Base-by-base conservation (phyloP, 2,797 vertebrate genomes). In the Macrochelys suwanniensis region DNA sequence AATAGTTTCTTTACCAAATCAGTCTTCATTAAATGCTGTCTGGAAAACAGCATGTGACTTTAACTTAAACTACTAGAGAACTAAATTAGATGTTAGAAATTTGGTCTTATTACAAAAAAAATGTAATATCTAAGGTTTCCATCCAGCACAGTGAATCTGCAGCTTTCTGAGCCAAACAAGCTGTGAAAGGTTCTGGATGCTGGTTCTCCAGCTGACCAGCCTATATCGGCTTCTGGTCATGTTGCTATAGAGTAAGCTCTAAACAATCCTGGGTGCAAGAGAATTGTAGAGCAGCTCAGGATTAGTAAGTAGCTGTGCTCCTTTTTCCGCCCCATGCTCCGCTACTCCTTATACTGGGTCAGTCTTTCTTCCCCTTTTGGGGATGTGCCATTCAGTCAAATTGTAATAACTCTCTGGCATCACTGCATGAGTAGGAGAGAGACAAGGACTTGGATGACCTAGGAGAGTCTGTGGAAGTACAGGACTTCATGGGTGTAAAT, bases 1-100 rank as follows among this genome's bases (percentile, higher is more conserved):
- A 95, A 96, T 89, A 95, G 88, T 97, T 97, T 92, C 91, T 97
- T 95, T 96, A 74, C 93, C 96, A 96, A 96, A 97, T 96, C 96
- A 96, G 77, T 96, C 82, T 97, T 97, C 91, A 94, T 97, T 97
- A 97, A 96, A 95, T 82, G 50, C 90, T 93, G 59, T 90, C 94
- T 96, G 92, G 93, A 96, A 97, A 97, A 89, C 68, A 95, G 80
- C 77, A 11, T 83, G 95, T 85, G 56, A 84, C 61, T 96, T 96
- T 71, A 11, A 83, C 89, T 87, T 79, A 96, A 95, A 91, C 37
- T 95, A 90, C 61, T 88, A 61, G 59, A 96, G 85, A 92, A 89
- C 94, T 95, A 94, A 95, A 97, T 97, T 89, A 94, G 88, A 95
- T 87, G 76, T 88, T 89, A 97, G 96, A 95, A 97, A 98, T 94